A percentile compares a stretch with the other conserved stretches of the same genome.
Conservation (phyloP, 2,888 invertebrate genomes). For the Apoderus coryli region DNA sequence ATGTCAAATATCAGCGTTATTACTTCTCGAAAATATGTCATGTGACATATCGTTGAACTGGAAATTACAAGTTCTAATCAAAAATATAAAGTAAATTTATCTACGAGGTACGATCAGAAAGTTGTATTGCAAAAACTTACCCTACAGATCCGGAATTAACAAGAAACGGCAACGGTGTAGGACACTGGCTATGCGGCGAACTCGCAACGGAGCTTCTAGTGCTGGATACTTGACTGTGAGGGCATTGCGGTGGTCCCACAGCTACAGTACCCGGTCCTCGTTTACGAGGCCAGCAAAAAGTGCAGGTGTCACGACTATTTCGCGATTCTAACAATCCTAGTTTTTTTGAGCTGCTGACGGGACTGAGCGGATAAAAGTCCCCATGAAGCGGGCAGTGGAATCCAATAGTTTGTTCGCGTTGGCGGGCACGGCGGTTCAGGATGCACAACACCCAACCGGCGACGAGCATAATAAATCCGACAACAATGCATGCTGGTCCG, state of each 20-base stretch:
- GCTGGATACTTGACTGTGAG: slow-evolving; percentile 54
- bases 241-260: slow-evolving; percentile 51
- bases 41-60: too few species aligned
- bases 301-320: slow-evolving; percentile 19
- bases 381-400: slow-evolving; percentile 68
- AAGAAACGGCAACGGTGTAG: slow-evolving; percentile 61
- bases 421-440: slow-evolving; percentile 50
- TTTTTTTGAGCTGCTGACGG: slow-evolving; percentile 35
- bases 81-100: too few species aligned
- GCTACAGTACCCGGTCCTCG: slow-evolving; percentile 31
- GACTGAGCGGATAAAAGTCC: slow-evolving; percentile 61
- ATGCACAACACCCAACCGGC: slow-evolving; percentile 50
- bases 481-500: slow-evolving; percentile 59
- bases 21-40: too few species aligned
- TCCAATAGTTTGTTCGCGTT: slow-evolving; percentile 51
- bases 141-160: slow-evolving; percentile 57
- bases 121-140: too few species aligned
- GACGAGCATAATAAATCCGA: slow-evolving; percentile 56
- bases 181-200: slow-evolving; percentile 52
- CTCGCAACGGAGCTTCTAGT: slow-evolving; percentile 50
- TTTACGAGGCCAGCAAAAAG: slow-evolving; percentile 31
- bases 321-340: slow-evolving; percentile 31
- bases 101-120: too few species aligned
- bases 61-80: too few species aligned
- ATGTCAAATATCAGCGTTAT: too few species aligned